Conservation (phyloP, 2,888 invertebrate genomes). For the Oxyscelio sp. region DNA sequence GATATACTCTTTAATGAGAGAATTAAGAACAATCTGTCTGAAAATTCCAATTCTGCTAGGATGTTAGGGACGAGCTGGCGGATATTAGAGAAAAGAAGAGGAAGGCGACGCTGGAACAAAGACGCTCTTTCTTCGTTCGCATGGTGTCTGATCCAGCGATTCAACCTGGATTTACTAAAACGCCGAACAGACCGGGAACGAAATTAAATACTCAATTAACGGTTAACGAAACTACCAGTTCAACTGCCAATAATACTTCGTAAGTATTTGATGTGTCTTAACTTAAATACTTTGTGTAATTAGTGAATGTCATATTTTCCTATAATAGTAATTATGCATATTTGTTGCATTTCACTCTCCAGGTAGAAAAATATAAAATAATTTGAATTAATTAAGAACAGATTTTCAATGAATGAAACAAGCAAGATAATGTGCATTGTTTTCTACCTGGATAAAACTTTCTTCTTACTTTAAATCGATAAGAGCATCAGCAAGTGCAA, state of each 20-base stretch:
- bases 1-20: too few species aligned
- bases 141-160: constrained; percentile 99
- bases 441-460: constrained; percentile 8
- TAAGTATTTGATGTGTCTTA: constrained; percentile 76
- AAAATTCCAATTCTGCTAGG: constrained; percentile 88
- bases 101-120: constrained; percentile 95
- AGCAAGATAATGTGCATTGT: neutral
- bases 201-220: constrained; percentile 86
- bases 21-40: too few species aligned
- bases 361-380: neutral
- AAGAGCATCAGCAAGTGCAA: constrained; percentile 10
- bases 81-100: constrained; percentile 93
- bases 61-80: constrained; percentile 92
- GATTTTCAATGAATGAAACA: too few species aligned
- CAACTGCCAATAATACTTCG: constrained; percentile 75
- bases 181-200: constrained; percentile 85
- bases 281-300: neutral
- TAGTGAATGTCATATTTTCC: too few species aligned
- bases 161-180: constrained; percentile 87
- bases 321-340: neutral
- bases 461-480: neutral
- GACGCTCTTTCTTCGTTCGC: constrained; percentile 98
- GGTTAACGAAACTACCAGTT: constrained; percentile 85
- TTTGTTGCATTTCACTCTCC: neutral
- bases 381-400: too few species aligned